These are phyloP conservation scores for Chaetodon trifascialis DNA, from an alignment of 2,113 vertebrate species.

Conservation along the genomic window DNA sequence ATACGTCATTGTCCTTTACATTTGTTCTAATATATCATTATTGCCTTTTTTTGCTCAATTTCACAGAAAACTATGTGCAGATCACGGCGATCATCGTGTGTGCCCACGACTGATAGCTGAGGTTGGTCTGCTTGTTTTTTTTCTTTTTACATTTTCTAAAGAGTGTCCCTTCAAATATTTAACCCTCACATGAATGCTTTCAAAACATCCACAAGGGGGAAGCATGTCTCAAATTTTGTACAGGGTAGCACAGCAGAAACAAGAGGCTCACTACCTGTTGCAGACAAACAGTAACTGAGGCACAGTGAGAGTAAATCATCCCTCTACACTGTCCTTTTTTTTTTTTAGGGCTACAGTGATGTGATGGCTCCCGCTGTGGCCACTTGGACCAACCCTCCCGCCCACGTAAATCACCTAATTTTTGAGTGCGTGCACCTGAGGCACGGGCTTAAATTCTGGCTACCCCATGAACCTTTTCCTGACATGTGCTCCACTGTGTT, in stretches of 20 bases:
- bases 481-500: conserved; percentile 38
- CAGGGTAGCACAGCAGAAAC: background rate
- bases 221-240: conserved; percentile 63
- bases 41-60: background rate
- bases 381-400: conserved; percentile 85
- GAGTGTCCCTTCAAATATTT: background rate
- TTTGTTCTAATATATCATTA: background rate
- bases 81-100: conserved; percentile 83
- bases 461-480: conserved; percentile 12
- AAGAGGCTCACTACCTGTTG: background rate
- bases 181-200: background rate
- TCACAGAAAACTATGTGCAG: conserved; percentile 85
- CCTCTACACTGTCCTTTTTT: background rate
- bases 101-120: conserved; percentile 77
- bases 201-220: conserved; percentile 74
- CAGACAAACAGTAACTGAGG: background rate
- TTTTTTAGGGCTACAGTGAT: conserved; percentile 49
- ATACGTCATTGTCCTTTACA: background rate
- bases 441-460: conserved; percentile 24
- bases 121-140: conserved; percentile 58
- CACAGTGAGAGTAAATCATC: background rate
- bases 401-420: conserved; percentile 64
- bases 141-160: background rate
- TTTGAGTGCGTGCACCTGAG: conserved; percentile 23
- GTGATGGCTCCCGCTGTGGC: conserved; percentile 75